These are phyloP conservation scores for Diplolepis rosae DNA, from an alignment of 2,888 invertebrate genomes.

Conservation along the genomic window DNA sequence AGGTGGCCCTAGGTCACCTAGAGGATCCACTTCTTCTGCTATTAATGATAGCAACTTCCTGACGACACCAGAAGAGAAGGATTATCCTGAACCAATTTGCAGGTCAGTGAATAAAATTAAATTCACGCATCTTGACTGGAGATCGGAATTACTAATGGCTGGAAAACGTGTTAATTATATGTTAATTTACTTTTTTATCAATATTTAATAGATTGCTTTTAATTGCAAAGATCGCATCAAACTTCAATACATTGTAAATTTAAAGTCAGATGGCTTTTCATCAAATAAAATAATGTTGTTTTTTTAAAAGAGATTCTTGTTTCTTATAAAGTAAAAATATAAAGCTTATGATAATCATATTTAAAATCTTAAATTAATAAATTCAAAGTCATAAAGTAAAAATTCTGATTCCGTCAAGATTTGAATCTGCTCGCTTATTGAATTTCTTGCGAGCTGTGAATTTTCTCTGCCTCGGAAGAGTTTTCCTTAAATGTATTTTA, in stretches of 20 bases:
- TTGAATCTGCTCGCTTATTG: too few species aligned
- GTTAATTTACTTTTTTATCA: too few species aligned
- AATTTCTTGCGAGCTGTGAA: not conserved
- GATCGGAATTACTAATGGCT: constrained; percentile 1
- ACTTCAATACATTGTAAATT: too few species aligned
- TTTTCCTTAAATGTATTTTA: not conserved
- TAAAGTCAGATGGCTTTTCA: too few species aligned
- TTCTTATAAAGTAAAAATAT: too few species aligned
- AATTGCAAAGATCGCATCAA: too few species aligned
- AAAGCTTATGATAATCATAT: too few species aligned
- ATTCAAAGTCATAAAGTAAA: too few species aligned
- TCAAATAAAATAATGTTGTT: too few species aligned
- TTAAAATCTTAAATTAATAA: too few species aligned
- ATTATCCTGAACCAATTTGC: constrained; percentile 68
- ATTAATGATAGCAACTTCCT: constrained; percentile 67
- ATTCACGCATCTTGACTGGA: not conserved
- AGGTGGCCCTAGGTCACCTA: constrained; percentile 72
- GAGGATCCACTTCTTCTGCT: constrained; percentile 71
- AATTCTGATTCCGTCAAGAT: not conserved
- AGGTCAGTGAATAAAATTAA: constrained; percentile 57
- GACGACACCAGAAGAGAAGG: constrained; percentile 62
- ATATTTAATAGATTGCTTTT: too few species aligned
- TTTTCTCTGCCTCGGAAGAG: not conserved
- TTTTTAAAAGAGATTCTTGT: too few species aligned
- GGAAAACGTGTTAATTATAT: not conserved